Evolutionary conservation across 2,797 vertebrate genomes (phyloP), one percentile per base, ranked within the genome.

Genomic region (Rachycentron canadum): DNA sequence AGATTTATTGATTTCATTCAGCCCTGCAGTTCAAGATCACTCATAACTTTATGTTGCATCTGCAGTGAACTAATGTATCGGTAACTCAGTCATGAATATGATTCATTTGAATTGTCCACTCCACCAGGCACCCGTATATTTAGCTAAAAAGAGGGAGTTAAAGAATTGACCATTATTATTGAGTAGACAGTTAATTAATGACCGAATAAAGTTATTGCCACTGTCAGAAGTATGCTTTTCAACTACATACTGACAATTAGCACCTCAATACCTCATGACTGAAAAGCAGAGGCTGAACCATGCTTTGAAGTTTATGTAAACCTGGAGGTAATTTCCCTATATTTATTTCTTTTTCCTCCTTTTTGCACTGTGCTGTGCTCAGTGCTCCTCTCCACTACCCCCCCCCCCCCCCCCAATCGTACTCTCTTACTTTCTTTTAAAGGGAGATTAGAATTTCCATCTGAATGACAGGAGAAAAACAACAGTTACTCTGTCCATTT

Each of bases 401-500:
- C 28, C 56, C 30, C 53, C 69, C 67, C 58, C 65, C 57, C 55
- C 73, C 61, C 91, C n/a, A n/a, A n/a, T 95, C 80, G 63, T 81
- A 60, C 86, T 77, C 81, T 83, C 79, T 86, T 86, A 85, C 90
- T 91, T 84, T 90, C 88, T 93, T 92, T 90, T 83, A 91, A 94
- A 95, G 93, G 93, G 94, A 96, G 96, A 98, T 97, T 96, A 96
- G 95, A 95, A 97, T 98, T 98, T 97, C 96, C 96, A 98, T 97
- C 91, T 96, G 96, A 98, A 98, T 97, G 95, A 94, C 91, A 94
- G 94, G 93, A 96, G 95, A 95, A 94, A 97, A 97, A 97, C 95
- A 97, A 96, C 94, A 96, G 94, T 96, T 96, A 96, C 94, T 95
- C 95, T 94, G 95, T 96, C 95, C 93, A 92, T 94, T 95, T 95